phyloP scores from a whole-genome alignment of 2,888 invertebrate species.

The Laothoe populi region DNA sequence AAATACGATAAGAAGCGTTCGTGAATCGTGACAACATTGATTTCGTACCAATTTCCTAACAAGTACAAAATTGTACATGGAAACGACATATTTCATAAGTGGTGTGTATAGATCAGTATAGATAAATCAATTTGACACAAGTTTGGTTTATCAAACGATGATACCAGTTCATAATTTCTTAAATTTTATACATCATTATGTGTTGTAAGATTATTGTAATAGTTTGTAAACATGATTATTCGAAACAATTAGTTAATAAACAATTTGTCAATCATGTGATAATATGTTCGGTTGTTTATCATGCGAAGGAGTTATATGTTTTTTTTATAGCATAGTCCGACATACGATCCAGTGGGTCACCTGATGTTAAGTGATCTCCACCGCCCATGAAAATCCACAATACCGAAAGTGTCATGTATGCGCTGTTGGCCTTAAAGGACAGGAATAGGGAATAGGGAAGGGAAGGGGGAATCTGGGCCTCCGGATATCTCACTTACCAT shows the following conservation, averaged over 20 bases:
- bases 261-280: conserved; percentile 5
- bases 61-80: conserved; percentile 19
- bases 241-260: not conserved
- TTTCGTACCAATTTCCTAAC: conserved; percentile 19
- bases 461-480: no score
- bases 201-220: conserved; percentile 9
- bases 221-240: not conserved
- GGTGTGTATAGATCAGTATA: conserved; percentile 11
- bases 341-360: no score
- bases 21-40: conserved; percentile 11
- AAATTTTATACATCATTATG: not conserved
- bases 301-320: not conserved
- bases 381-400: no score
- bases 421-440: no score
- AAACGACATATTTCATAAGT: conserved; percentile 13
- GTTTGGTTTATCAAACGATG: conserved; percentile 10
- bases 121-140: conserved; percentile 12
- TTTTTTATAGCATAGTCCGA: no score
- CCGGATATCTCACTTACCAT: no score
- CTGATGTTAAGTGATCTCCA: no score
- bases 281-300: conserved; percentile 1
- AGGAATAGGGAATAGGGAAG: no score
- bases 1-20: conserved; percentile 16
- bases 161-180: conserved; percentile 5
- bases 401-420: no score